phyloP scores from a whole-genome alignment of 2,888 invertebrate genomes.

The Dysmachus trigonus region DNA sequence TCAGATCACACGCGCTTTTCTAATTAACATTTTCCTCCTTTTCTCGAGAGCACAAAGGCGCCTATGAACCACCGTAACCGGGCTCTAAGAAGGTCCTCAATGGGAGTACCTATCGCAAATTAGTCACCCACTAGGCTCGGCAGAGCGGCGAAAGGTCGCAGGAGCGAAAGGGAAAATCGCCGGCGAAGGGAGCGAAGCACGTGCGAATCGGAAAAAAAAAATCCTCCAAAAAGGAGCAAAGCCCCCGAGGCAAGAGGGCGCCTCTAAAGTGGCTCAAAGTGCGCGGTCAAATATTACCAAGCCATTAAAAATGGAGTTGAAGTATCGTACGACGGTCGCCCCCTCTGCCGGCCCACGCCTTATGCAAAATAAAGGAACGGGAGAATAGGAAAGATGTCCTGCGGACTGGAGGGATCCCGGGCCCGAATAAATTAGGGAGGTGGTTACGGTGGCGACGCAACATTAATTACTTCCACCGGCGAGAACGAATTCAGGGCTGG shows the following conservation, averaged over 20 bases:
- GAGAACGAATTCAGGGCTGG: not conserved
- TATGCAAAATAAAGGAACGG: not conserved
- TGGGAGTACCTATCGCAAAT: constrained; percentile 1
- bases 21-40: constrained; percentile 40
- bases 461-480: not conserved
- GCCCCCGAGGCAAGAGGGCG: not conserved
- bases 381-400: not conserved
- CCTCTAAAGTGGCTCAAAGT: constrained; percentile 6
- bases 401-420: not conserved
- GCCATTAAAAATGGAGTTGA: constrained; percentile 25
- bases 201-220: constrained; percentile 24
- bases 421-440: not conserved
- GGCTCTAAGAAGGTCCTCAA: constrained; percentile 6
- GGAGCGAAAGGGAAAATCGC: not conserved
- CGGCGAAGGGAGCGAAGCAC: constrained; percentile 10
- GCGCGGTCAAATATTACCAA: constrained; percentile 27
- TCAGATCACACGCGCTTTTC: constrained; percentile 28
- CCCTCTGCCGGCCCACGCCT: not conserved
- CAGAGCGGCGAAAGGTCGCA: not conserved
- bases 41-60: constrained; percentile 22
- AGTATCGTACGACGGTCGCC: not conserved
- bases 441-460: not conserved
- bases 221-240: not conserved
- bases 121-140: constrained; percentile 31
- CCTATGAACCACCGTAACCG: not conserved